These are phyloP conservation scores for Bombyx mori DNA, from an alignment of 1,140 invertebrate genomes.

Conservation along the genomic window ASM3026992v2 NC_085116.1:13284001-13284500, in stretches of 20 bases:
- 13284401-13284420: constrained; percentile 81
- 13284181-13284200: no score
- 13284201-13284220: neutral
- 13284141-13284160: no score
- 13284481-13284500: constrained; percentile 81
- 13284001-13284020: constrained; percentile 64
- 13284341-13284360: constrained; percentile 62
- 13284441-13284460: constrained; percentile 87
- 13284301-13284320: no score
- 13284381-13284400: constrained; percentile 78
- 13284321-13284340: neutral
- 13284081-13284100: constrained; percentile 6
- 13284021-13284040: constrained; percentile 58
- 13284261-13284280: no score
- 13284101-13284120: neutral
- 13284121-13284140: constrained; percentile 6
- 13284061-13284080: constrained; percentile 6
- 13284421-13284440: constrained; percentile 89
- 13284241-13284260: neutral
- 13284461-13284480: constrained; percentile 79
- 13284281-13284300: no score
- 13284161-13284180: no score
- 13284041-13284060: no score
- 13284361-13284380: constrained; percentile 77
- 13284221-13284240: neutral